Conservation (phyloP, 2,888 invertebrate genomes). For the Dicyrtoma fusca region DNA sequence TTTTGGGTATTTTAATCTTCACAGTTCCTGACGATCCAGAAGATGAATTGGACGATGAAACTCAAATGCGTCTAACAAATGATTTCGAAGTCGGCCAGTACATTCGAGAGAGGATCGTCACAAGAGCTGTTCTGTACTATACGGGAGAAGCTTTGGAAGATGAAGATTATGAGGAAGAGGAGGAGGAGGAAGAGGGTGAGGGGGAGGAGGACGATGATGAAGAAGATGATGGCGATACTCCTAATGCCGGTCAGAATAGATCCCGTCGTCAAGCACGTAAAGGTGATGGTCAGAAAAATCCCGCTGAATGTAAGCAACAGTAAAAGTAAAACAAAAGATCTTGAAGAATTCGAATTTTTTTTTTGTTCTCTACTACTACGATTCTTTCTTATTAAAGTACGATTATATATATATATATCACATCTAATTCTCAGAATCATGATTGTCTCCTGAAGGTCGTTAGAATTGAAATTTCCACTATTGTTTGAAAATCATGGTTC, state of each 20-base stretch:
- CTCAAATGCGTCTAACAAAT: slow-evolving; percentile 80
- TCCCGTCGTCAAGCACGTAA: slow-evolving; percentile 26
- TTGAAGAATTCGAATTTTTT: slow-evolving; percentile 23
- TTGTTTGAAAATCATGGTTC: slow-evolving; percentile 16
- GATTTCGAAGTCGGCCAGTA: slow-evolving; percentile 99
- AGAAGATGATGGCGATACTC: slow-evolving; percentile 37
- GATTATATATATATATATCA: background rate
- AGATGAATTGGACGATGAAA: slow-evolving; percentile 84
- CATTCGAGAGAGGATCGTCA: slow-evolving; percentile 93
- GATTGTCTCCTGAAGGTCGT: slow-evolving; percentile 10
- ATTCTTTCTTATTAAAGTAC: too few relatives aligned
- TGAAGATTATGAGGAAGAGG: slow-evolving; percentile 48
- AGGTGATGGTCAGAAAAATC: slow-evolving; percentile 39
- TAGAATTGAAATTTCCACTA: slow-evolving; percentile 8
- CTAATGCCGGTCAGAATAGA: slow-evolving; percentile 29
- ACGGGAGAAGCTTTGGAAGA: slow-evolving; percentile 69
- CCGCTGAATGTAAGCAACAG: slow-evolving; percentile 56
- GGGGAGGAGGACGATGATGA: slow-evolving; percentile 46
- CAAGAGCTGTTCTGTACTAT: slow-evolving; percentile 94
- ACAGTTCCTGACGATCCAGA: slow-evolving; percentile 80
- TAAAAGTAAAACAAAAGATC: slow-evolving; percentile 48
- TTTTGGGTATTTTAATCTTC: too few relatives aligned
- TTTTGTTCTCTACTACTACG: too few relatives aligned
- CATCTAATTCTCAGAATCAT: slow-evolving; percentile 27
- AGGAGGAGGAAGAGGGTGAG: slow-evolving; percentile 52